A percentile compares a stretch with the other conserved stretches of the same genome.
These are phyloP conservation scores for Benitochromis conjunctus DNA, from an alignment of 2,113 vertebrate genomes.

Conservation along the genomic window DNA sequence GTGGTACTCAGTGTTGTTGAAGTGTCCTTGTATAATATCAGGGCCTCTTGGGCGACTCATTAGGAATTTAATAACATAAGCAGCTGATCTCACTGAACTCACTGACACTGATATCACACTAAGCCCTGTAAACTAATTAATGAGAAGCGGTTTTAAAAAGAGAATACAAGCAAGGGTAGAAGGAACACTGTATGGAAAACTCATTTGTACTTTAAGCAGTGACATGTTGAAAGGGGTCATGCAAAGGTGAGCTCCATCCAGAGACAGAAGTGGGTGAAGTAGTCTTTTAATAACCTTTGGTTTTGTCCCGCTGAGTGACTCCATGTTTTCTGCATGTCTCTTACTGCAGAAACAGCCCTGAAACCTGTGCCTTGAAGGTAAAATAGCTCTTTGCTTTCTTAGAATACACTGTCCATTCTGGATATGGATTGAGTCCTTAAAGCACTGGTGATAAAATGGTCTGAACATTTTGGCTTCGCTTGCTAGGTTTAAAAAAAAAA, in stretches of 20 bases:
- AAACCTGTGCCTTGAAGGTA: background rate
- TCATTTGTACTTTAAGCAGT: background rate
- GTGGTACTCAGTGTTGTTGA: background rate
- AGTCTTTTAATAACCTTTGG: background rate
- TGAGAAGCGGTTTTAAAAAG: background rate
- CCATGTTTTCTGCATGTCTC: background rate
- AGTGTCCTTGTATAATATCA: background rate
- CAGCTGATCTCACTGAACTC: conserved; percentile 4
- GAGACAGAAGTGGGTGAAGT: background rate
- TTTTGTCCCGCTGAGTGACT: background rate
- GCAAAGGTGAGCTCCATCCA: background rate
- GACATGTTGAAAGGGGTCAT: background rate
- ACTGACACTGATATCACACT: conserved; percentile 2
- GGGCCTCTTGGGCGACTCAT: conserved; percentile 2
- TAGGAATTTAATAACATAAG: conserved; percentile 24
- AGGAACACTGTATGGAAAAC: background rate
- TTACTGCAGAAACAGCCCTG: background rate
- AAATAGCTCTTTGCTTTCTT: background rate
- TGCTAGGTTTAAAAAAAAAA: background rate
- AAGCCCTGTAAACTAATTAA: conserved; percentile 21
- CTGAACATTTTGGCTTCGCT: background rate
- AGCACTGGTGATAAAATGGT: background rate
- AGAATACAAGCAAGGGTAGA: background rate
- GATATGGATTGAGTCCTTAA: background rate
- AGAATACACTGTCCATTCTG: background rate